Conservation (phyloP, 2,888 invertebrate species). For the Seira sanloemensis region DNA sequence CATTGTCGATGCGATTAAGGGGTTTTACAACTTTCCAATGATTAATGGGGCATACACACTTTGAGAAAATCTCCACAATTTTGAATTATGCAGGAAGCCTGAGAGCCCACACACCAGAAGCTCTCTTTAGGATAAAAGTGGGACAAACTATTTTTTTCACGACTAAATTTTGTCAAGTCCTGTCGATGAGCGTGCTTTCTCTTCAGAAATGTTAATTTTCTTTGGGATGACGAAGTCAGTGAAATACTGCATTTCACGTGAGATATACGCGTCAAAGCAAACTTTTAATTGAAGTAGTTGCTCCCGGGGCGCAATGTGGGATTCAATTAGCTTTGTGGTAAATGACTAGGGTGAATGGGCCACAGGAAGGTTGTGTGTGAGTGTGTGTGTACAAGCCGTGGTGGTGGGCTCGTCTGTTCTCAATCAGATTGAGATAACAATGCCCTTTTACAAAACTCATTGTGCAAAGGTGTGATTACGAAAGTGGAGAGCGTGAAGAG, state of each 20-base stretch:
- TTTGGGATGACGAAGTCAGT: neutral
- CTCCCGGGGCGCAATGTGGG: neutral
- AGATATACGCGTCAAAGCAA: too few species aligned
- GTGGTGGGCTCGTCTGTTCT: too few species aligned
- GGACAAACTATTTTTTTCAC: neutral
- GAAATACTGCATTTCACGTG: too few species aligned
- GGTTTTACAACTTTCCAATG: slow-evolving; percentile 56
- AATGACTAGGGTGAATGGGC: too few species aligned
- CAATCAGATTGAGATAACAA: neutral
- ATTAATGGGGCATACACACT: slow-evolving; percentile 61
- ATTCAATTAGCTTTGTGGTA: too few species aligned
- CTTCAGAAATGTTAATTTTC: neutral
- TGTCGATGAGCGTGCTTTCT: neutral
- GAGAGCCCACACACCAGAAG: too few species aligned
- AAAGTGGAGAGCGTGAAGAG: too few species aligned
- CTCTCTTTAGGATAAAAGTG: too few species aligned
- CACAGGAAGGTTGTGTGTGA: too few species aligned
- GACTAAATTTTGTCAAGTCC: neutral
- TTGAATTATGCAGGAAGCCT: slow-evolving; percentile 10
- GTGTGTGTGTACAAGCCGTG: too few species aligned
- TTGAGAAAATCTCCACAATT: slow-evolving; percentile 36
- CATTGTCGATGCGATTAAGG: slow-evolving; percentile 55
- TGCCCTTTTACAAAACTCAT: too few species aligned
- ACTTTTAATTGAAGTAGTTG: neutral
- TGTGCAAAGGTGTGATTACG: too few species aligned